Base-by-base conservation (phyloP, 2,113 vertebrate genomes). In the Toxostoma redivivum region DNA sequence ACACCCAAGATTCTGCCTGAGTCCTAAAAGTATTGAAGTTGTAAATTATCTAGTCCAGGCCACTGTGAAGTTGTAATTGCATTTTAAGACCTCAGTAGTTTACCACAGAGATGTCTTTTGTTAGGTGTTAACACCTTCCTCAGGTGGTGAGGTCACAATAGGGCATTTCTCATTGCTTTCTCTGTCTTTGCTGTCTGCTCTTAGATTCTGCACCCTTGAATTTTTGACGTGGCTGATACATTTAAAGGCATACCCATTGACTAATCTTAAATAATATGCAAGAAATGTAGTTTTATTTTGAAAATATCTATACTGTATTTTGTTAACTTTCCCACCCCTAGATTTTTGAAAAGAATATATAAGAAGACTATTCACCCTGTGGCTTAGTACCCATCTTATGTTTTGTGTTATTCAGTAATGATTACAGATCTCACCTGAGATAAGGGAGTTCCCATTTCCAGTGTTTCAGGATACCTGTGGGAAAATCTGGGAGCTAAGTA, bases 1-100 rank as follows among this genome's bases (percentile, higher is more conserved):
- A 61, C 44, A 86, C 60, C 90, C 88, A 62, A 71, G 45, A 70
- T 51, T 97, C 83, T 91, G 20, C 78, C 80, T 62, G 28, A 73
- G 44, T 80, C 50, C 42, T 82, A 72, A 10, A 66, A 92, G 81
- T 88, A 58, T 5, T 93, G 88, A 42, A 67, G 54, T 84, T 94
- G 87, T 91, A 92, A 96, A 93, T 97, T 86, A 90, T 79, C 51
- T 92, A 50, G 35, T 81, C 47, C 24, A 61, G 90, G 65, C 69
- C 73, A 57, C 92, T 94, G 94, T 93, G 92, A 96, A 94, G 78
- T 66, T 96, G 77, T 97, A 97, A 98, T 93, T 97, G 92, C 73
- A 38, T 93, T 95, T 90, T 95, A 96, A 95, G 66, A 93, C 73
- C 92, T 97, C 92, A 92, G 78, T 90, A 76, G 82, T 93, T 97